Base-by-base conservation (phyloP, 2,888 invertebrate genomes). In the Ptilodon capucinus region DNA sequence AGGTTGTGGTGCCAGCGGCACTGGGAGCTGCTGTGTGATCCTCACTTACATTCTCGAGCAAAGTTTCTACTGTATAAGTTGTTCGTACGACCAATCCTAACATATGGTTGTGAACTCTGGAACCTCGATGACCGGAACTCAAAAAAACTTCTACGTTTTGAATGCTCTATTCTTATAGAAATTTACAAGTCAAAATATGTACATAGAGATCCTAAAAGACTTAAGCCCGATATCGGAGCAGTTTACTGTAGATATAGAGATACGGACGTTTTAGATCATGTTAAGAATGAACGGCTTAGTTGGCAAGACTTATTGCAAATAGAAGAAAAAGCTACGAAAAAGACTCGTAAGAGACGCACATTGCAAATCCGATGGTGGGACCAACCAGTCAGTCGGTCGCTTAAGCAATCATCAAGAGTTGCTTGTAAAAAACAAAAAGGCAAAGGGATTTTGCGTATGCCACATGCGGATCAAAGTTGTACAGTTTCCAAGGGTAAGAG, bases 51-150 rank as follows among this genome's bases (percentile, higher is more conserved):
- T 4, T 59, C 66, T n/a, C 53, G 51, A 40, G 52, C 60, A 3
- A 84, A 82, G 47, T 81, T 76, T 45, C 57, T 72, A 35, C 32
- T 84, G 4, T 84, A 84, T 51, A 76, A 72, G 46, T 59, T 70
- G 9, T 79, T 81, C 49, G 71, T 84, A 3, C 69, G 75, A 41
- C 81, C 84, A 4, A 82, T 84, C 18, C 72, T 84, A 3, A 76
- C 80, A 3, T 82, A 82, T 41, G 81, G 81, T 3, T 84, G 83
- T 51, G 84, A 84, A 62, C 50, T 81, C n/a, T 84, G 84, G 84
- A 57, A 49, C 0, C 60, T 82, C 11, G 56, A 73, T 41, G 42
- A 56, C 4, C 38, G 32, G 4, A 63, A 52, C 16, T 55, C 57
- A 9, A 67, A 45, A 45, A 76, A 66, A 54, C 64, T 84, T 1